A percentile compares a stretch with the other conserved stretches of the same genome.
These are phyloP conservation scores for Campoplex capitator DNA, from an alignment of 2,888 invertebrate species.

Conservation along the genomic window DNA sequence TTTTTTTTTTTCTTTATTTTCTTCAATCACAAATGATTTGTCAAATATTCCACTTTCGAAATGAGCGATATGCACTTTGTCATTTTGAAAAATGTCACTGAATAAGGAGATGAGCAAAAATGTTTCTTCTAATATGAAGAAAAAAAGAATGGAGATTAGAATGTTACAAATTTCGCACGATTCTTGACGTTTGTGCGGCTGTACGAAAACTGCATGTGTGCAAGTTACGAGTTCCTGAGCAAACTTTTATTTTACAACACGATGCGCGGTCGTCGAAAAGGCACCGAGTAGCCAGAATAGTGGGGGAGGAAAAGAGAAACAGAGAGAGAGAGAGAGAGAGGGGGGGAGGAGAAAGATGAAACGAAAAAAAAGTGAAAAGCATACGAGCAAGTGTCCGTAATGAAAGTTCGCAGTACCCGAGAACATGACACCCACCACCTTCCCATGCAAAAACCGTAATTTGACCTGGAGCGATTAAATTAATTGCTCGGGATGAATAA, in stretches of 20 bases:
- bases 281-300: neutral
- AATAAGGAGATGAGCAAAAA: neutral
- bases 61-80: neutral
- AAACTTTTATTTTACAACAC: slow-evolving; percentile 43
- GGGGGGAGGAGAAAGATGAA: neutral
- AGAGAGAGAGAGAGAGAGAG: neutral
- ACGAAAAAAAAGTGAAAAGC: neutral
- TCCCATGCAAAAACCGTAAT: neutral
- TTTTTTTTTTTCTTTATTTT: neutral
- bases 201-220: slow-evolving; percentile 34
- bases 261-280: slow-evolving; percentile 27
- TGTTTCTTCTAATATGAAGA: neutral
- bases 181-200: slow-evolving; percentile 35
- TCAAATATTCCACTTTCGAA: neutral
- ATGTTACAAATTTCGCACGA: slow-evolving; percentile 1
- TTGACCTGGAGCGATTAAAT: neutral
- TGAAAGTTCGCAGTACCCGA: neutral
- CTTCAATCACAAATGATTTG: neutral
- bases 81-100: neutral
- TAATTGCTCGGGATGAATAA: neutral
- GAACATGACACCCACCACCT: neutral
- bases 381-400: neutral
- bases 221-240: slow-evolving; percentile 22
- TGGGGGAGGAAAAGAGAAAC: neutral
- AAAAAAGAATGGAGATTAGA: neutral